Evolutionary conservation across 2,888 invertebrate species (phyloP).

Genomic region (Chromoteleia sp.): DNA sequence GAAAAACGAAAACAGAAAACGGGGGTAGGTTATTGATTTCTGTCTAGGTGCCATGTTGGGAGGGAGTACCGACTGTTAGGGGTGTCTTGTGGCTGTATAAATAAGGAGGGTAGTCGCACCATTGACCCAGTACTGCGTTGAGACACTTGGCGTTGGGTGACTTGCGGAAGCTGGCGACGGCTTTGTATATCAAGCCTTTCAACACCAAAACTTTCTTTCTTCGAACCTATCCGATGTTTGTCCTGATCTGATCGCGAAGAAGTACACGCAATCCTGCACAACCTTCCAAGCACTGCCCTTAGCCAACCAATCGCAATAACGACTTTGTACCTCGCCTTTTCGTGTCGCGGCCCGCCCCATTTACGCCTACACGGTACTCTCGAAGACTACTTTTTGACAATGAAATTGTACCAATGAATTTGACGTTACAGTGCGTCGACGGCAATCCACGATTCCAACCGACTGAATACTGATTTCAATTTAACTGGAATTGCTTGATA

Average conservation of each 20-base stretch:
- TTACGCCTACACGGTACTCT: conserved; percentile 10
- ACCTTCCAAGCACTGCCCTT: conserved; percentile 78
- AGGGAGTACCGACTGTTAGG: conserved; percentile 76
- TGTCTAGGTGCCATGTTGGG: conserved; percentile 78
- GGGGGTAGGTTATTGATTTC: conserved; percentile 82
- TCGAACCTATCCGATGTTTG: not conserved
- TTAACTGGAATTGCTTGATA: conserved; percentile 6
- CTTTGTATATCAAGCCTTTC: conserved; percentile 31
- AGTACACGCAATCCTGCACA: not conserved
- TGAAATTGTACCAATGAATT: conserved; percentile 29
- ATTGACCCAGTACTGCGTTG: conserved; percentile 84
- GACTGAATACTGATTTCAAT: not conserved
- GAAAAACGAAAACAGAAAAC: conserved; percentile 61
- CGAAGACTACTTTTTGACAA: not conserved
- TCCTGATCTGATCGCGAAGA: not conserved
- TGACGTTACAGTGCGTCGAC: conserved; percentile 19
- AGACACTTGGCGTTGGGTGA: conserved; percentile 79
- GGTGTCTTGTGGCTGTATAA: conserved; percentile 81
- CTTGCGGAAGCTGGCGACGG: conserved; percentile 26
- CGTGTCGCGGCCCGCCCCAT: not conserved
- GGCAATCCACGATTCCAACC: conserved; percentile 2
- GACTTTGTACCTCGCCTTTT: conserved; percentile 19
- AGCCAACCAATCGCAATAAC: conserved; percentile 47
- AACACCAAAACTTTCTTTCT: too few species aligned
- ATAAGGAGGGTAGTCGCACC: conserved; percentile 83